These are phyloP conservation scores for Cotesia glomerata DNA, from an alignment of 1,140 invertebrate species.

Conservation along the genomic window DNA sequence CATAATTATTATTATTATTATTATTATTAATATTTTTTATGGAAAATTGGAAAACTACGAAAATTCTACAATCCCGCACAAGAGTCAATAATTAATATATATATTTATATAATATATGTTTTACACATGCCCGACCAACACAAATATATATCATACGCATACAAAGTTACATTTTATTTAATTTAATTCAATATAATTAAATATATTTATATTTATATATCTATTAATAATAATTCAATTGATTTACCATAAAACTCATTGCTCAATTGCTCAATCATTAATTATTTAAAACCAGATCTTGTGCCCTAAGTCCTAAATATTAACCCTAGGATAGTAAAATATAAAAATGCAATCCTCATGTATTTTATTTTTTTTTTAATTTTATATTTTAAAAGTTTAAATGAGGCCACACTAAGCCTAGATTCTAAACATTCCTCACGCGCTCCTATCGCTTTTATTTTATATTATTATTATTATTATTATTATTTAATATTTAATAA, in stretches of 20 bases:
- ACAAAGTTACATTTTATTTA: not conserved
- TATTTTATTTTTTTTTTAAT: too few relatives aligned
- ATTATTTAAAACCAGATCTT: not conserved
- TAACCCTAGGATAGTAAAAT: conserved; percentile 45
- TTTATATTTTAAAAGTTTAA: conserved; percentile 17
- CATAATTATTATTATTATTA: conserved; percentile 16
- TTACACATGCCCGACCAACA: conserved; percentile 24
- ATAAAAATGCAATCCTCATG: conserved; percentile 41
- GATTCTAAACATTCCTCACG: conserved; percentile 1
- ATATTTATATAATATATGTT: conserved; percentile 21
- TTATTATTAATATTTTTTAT: not conserved
- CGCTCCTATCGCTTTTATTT: not conserved
- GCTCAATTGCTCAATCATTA: not conserved
- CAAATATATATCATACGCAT: conserved; percentile 22
- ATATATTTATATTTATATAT: conserved; percentile 20
- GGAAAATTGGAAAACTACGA: conserved; percentile 21
- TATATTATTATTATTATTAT: not conserved
- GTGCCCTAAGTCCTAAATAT: not conserved
- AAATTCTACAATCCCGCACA: conserved; percentile 31
- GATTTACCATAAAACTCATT: not conserved
- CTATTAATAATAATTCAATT: not conserved
- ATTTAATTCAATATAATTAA: not conserved
- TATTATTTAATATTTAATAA: not conserved
- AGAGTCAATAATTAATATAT: not conserved
- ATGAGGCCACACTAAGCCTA: conserved; percentile 9